Evolutionary conservation across 2,888 invertebrate species (phyloP).

Genomic region (Bombylius major): DNA sequence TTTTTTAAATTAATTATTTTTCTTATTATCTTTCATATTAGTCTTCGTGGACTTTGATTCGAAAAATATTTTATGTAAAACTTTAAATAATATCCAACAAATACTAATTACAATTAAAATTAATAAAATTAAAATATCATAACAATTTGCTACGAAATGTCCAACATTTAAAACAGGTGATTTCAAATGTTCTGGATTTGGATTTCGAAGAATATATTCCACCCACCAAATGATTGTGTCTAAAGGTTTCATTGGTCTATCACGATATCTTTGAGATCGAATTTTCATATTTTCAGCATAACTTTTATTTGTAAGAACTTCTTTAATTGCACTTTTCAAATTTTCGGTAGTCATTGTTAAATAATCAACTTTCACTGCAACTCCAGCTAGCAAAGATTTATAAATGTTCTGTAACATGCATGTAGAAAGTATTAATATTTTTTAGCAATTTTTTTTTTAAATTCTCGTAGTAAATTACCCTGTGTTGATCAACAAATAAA

Average conservation of each 20-base stretch:
- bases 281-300: conserved; percentile 25
- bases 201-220: conserved; percentile 43
- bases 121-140: conserved; percentile 30
- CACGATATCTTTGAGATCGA: conserved; percentile 36
- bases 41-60: too few species aligned
- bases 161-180: conserved; percentile 36
- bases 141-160: conserved; percentile 31
- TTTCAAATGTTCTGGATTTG: conserved; percentile 38
- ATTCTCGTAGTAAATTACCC: conserved; percentile 7
- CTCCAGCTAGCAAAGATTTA: conserved; percentile 11
- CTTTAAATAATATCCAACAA: not conserved
- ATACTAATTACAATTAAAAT: not conserved
- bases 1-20: too few species aligned
- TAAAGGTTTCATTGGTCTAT: conserved; percentile 41
- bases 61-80: too few species aligned
- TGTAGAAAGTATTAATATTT: not conserved
- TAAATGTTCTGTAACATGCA: conserved; percentile 5
- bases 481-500: conserved; percentile 23
- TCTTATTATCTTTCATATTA: too few species aligned
- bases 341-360: conserved; percentile 12
- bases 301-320: conserved; percentile 13
- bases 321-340: conserved; percentile 11
- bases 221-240: conserved; percentile 47
- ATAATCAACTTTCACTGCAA: conserved; percentile 16
- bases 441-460: too few species aligned